These are phyloP conservation scores for Caenorhabditis becei DNA, from an alignment of 2,888 invertebrate genomes.

Conservation along the genomic window DNA sequence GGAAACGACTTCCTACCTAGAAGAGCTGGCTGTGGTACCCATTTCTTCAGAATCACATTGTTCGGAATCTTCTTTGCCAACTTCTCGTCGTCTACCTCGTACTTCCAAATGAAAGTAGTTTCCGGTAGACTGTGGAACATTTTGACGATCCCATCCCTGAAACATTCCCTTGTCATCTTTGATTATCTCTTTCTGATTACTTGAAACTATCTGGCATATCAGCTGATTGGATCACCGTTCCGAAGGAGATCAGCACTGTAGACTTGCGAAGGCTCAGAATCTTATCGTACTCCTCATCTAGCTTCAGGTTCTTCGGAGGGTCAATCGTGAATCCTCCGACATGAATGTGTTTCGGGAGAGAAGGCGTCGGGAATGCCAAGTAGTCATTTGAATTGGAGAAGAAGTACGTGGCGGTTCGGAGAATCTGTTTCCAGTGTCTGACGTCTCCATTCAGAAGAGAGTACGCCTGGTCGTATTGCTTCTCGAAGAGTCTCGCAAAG, in stretches of 20 bases:
- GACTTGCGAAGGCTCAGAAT: conserved; percentile 10
- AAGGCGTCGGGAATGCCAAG: conserved; percentile 24
- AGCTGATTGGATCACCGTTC: conserved; percentile 32
- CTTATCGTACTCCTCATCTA: conserved; percentile 17
- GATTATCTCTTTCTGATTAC: background rate
- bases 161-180: background rate
- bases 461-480: conserved; percentile 23
- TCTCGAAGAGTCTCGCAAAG: conserved; percentile 27
- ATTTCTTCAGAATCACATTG: conserved; percentile 45
- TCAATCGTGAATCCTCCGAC: conserved; percentile 34
- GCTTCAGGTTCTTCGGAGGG: conserved; percentile 19
- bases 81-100: conserved; percentile 34
- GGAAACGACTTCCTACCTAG: conserved; percentile 2
- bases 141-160: conserved; percentile 27
- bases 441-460: conserved; percentile 17
- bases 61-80: conserved; percentile 31
- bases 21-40: conserved; percentile 46
- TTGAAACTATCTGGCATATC: conserved; percentile 20
- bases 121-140: conserved; percentile 39
- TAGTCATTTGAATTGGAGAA: conserved; percentile 25
- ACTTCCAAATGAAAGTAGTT: conserved; percentile 56
- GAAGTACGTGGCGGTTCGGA: conserved; percentile 15
- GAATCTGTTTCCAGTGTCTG: conserved; percentile 22
- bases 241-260: conserved; percentile 29
- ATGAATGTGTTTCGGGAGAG: conserved; percentile 12